Conservation (phyloP, 2,797 vertebrate species). For the Danio kyathit region DNA sequence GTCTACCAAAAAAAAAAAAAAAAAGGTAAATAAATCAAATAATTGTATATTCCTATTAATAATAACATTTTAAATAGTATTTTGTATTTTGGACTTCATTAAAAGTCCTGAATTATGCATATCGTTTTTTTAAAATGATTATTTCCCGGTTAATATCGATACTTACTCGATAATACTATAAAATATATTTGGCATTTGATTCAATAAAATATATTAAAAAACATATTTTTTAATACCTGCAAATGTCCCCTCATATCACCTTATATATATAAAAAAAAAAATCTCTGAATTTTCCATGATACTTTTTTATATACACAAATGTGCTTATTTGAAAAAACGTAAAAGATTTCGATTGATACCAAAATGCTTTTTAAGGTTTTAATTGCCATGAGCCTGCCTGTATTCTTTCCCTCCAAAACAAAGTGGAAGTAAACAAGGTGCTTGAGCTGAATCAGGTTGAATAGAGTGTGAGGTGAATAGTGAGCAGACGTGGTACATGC, state of each 20-base stretch:
- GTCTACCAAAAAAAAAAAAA: too few relatives aligned
- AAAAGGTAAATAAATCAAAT: too few relatives aligned
- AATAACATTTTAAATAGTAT: too few relatives aligned
- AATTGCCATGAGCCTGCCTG: conserved; percentile 4
- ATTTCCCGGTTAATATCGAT: neutral
- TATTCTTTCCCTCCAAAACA: neutral
- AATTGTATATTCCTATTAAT: too few relatives aligned
- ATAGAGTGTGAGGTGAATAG: conserved; percentile 16
- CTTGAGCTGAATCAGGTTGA: conserved; percentile 24
- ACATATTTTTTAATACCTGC: too few relatives aligned
- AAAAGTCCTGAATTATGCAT: too few relatives aligned
- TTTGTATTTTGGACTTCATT: too few relatives aligned
- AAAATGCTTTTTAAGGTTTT: neutral
- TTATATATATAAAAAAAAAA: too few relatives aligned
- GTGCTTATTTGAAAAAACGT: neutral
- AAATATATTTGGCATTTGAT: neutral
- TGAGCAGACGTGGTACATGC: neutral
- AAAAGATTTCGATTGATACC: neutral
- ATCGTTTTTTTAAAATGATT: neutral
- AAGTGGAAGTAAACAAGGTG: conserved; percentile 17
- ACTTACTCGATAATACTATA: neutral
- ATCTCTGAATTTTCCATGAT: too few relatives aligned
- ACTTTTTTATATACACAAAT: neutral
- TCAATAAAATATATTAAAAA: neutral
- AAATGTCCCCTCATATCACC: too few relatives aligned